These are phyloP conservation scores for Diplogasteroides magnus DNA, from an alignment of 1,140 invertebrate genomes.

Conservation along the genomic window DNA sequence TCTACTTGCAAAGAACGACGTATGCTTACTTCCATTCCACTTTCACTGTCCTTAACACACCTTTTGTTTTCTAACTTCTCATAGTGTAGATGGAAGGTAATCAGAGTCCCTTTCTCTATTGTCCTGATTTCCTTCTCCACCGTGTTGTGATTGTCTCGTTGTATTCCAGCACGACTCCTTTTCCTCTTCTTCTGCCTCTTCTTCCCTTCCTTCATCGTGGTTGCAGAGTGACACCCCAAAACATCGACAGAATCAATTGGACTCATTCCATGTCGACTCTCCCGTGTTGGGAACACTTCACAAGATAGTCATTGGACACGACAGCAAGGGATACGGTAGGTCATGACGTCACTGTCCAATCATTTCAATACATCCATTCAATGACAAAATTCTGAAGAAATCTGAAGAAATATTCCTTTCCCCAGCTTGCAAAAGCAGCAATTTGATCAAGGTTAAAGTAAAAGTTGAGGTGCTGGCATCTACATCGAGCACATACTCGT, in stretches of 20 bases:
- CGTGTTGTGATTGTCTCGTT: background rate
- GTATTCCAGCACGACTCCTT: background rate
- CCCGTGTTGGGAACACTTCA: slow-evolving; percentile 17
- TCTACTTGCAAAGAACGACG: slow-evolving; percentile 18
- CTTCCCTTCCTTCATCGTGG: slow-evolving; percentile 7
- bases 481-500: slow-evolving; percentile 34
- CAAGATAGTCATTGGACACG: slow-evolving; percentile 35
- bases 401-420: too few species aligned
- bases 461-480: slow-evolving; percentile 31
- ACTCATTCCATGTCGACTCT: slow-evolving; percentile 21
- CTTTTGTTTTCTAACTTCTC: too few species aligned
- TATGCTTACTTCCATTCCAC: too few species aligned
- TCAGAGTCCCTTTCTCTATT: too few species aligned
- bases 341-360: too few species aligned
- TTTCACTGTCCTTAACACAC: too few species aligned
- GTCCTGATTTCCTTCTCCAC: too few species aligned
- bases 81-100: too few species aligned
- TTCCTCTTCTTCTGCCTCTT: slow-evolving; percentile 1
- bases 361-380: too few species aligned
- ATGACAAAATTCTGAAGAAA: too few species aligned
- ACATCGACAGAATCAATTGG: slow-evolving; percentile 29
- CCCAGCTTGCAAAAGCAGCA: too few species aligned
- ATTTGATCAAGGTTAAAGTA: background rate
- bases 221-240: slow-evolving; percentile 25
- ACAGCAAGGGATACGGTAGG: slow-evolving; percentile 35